phyloP scores from a whole-genome alignment of 2,113 vertebrate genomes.

The Nycticryphes semicollaris region DNA sequence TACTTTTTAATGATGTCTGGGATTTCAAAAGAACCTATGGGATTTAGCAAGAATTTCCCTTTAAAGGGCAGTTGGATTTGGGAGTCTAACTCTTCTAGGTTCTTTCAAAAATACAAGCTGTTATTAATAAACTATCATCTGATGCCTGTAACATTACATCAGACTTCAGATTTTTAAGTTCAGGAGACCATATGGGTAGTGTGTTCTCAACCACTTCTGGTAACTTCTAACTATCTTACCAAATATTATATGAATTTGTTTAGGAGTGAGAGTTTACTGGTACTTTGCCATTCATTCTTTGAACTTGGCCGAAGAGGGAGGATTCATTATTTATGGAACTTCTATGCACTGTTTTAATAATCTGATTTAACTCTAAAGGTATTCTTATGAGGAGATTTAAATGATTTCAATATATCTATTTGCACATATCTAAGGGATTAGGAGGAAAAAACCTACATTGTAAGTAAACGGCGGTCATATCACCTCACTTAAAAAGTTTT shows the following conservation, averaged over 20 bases:
- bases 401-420: not conserved
- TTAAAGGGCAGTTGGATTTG: constrained; percentile 18
- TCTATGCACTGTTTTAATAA: not conserved
- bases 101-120: constrained; percentile 46
- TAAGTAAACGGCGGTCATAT: not conserved
- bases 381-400: not conserved
- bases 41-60: constrained; percentile 43
- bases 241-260: constrained; percentile 13
- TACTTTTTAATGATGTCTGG: constrained; percentile 13
- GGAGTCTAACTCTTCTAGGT: not conserved
- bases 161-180: constrained; percentile 32
- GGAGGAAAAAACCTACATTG: not conserved
- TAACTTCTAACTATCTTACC: not conserved
- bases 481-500: not conserved
- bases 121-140: constrained; percentile 53
- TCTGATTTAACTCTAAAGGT: not conserved
- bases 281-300: not conserved
- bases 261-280: not conserved
- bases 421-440: not conserved
- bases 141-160: constrained; percentile 44
- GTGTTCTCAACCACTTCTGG: constrained; percentile 9
- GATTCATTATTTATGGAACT: not conserved
- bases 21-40: constrained; percentile 29
- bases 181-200: constrained; percentile 36
- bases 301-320: not conserved